Percentiles rank a stretch among this genome's conserved stretches.
These are phyloP conservation scores for Octodonta nipae DNA, from an alignment of 2,888 invertebrate genomes.

Conservation along the genomic window DNA sequence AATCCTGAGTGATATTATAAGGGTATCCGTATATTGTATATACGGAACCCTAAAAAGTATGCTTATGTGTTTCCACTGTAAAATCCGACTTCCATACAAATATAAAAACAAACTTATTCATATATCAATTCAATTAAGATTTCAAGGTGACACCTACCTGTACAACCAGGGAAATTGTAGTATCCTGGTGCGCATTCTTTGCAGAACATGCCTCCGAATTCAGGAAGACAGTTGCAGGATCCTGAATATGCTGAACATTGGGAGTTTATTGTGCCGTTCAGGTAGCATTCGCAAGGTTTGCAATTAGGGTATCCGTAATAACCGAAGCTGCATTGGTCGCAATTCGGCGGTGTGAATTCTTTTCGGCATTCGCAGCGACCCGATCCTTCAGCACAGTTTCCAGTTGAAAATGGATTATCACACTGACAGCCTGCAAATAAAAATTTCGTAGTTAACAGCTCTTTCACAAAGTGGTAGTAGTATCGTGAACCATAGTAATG, in stretches of 20 bases:
- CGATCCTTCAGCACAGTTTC: conserved; percentile 82
- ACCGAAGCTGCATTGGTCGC: conserved; percentile 75
- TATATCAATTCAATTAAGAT: not conserved
- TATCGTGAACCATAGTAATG: no score
- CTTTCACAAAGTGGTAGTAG: no score
- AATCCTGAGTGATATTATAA: no score
- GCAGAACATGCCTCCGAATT: conserved; percentile 77
- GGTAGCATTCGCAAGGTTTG: conserved; percentile 81
- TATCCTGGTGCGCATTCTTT: conserved; percentile 78
- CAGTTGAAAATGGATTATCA: conserved; percentile 71
- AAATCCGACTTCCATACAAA: not conserved
- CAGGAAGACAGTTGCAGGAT: conserved; percentile 76
- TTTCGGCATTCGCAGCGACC: conserved; percentile 79
- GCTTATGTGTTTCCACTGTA: no score
- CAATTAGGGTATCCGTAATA: conserved; percentile 89
- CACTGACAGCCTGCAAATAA: conserved; percentile 80
- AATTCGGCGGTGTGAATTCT: conserved; percentile 68
- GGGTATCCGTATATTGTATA: no score
- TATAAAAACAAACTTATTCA: not conserved
- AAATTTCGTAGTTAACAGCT: no score
- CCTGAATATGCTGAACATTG: conserved; percentile 76
- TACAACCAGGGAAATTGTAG: conserved; percentile 73
- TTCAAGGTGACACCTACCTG: conserved; percentile 41
- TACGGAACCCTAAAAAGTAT: no score
- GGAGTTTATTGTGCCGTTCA: conserved; percentile 76